phyloP scores from a whole-genome alignment of 2,888 invertebrate genomes.

The Dolomedes plantarius region DNA sequence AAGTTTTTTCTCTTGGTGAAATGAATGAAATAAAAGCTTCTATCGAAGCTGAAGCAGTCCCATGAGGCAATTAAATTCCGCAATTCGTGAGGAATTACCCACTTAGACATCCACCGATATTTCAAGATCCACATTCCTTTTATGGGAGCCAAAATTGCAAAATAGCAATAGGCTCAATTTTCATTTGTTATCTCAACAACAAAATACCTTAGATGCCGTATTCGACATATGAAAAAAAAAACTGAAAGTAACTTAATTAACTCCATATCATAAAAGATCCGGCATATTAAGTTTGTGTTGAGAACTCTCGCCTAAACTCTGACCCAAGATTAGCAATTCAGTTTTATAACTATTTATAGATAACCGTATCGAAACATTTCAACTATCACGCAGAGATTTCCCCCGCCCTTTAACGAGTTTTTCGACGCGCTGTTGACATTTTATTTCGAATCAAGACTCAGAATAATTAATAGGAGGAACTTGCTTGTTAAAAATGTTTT shows the following conservation, averaged over 20 bases:
- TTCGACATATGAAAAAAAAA: too few species aligned
- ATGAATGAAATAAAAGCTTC: too few species aligned
- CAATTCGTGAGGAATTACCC: too few species aligned
- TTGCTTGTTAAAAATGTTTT: background rate
- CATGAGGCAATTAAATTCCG: too few species aligned
- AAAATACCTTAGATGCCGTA: too few species aligned
- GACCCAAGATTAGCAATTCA: background rate
- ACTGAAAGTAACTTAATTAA: background rate
- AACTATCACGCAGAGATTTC: background rate
- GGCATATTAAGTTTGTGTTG: background rate
- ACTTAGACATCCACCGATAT: too few species aligned
- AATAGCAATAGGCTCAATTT: too few species aligned
- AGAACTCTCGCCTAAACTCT: background rate
- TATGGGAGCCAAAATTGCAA: too few species aligned
- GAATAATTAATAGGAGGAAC: background rate
- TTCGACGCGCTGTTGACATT: background rate
- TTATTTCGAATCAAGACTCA: background rate
- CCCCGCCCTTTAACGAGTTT: background rate
- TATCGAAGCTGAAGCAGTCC: too few species aligned
- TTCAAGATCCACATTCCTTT: too few species aligned
- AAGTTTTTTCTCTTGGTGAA: too few species aligned
- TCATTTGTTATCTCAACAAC: too few species aligned
- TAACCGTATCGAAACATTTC: background rate
- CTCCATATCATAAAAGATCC: background rate
- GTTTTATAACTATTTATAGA: background rate